These are phyloP conservation scores for Tachysurus vachellii DNA, from an alignment of 2,113 vertebrate genomes.

Conservation along the genomic window DNA sequence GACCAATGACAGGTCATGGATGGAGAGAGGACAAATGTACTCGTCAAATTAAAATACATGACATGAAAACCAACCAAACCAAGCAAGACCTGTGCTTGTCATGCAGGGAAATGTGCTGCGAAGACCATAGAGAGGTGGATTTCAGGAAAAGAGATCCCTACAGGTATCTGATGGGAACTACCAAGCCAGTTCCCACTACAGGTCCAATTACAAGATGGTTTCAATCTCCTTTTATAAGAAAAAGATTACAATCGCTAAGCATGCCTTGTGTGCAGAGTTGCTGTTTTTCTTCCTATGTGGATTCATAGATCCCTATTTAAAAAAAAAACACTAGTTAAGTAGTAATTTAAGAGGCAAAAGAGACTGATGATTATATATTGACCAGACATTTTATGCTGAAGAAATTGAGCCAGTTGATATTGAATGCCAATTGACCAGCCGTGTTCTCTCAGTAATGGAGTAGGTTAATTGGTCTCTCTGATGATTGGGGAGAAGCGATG, in stretches of 20 bases:
- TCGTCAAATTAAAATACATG: background rate
- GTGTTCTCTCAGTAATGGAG: slow-evolving; percentile 8
- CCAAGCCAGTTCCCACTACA: background rate
- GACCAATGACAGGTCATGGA: background rate
- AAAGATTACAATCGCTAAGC: background rate
- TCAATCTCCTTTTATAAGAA: background rate
- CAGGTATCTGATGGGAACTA: background rate
- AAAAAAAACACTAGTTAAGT: background rate
- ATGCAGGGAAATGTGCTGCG: background rate
- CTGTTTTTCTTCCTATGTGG: background rate
- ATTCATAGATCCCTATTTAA: background rate
- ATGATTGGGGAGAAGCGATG: slow-evolving; percentile 19
- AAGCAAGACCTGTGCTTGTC: background rate
- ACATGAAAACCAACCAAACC: background rate
- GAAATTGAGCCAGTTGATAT: slow-evolving; percentile 21
- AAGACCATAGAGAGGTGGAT: background rate
- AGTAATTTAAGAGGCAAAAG: slow-evolving; percentile 8
- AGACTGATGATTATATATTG: slow-evolving; percentile 29
- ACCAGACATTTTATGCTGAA: background rate
- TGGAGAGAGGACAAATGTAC: background rate
- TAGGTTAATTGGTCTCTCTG: slow-evolving; percentile 16
- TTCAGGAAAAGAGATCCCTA: background rate
- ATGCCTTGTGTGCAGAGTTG: background rate
- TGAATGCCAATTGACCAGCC: background rate
- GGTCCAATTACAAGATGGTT: background rate